These are phyloP conservation scores for Ophiothrix spiculata DNA, from an alignment of 35 echinoderm and acorn worm species.

Conservation along the genomic window DNA sequence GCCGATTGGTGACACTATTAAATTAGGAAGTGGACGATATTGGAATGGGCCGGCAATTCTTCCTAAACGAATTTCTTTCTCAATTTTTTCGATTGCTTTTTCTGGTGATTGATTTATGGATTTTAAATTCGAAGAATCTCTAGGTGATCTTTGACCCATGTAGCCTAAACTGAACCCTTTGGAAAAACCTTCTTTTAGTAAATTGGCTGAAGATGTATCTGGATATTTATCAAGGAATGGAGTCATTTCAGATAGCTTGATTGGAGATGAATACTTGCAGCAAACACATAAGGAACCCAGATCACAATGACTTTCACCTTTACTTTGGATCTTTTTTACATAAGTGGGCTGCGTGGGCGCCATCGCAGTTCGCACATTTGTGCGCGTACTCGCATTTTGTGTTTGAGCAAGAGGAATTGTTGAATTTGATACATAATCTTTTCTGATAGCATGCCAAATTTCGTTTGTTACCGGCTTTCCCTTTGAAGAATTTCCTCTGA, in stretches of 20 bases:
- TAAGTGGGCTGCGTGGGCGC: too few species aligned
- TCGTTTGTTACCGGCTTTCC: too few species aligned
- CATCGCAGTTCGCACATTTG: too few species aligned
- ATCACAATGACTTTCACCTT: too few species aligned
- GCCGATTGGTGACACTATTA: neutral
- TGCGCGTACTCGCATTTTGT: too few species aligned
- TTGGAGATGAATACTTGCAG: too few species aligned
- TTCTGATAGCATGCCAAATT: too few species aligned
- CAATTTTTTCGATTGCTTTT: neutral
- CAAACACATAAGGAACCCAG: too few species aligned
- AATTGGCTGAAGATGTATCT: neutral
- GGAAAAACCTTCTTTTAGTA: slow-evolving; percentile 5
- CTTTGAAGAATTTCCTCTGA: too few species aligned
- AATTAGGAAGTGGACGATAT: neutral
- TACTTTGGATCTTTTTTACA: too few species aligned
- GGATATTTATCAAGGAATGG: slow-evolving; percentile 14
- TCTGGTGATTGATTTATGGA: neutral
- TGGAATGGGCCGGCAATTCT: slow-evolving; percentile 14
- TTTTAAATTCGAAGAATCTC: neutral
- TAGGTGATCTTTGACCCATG: neutral
- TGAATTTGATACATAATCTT: too few species aligned
- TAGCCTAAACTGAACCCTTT: slow-evolving; percentile 8
- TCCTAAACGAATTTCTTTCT: neutral
- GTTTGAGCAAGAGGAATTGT: too few species aligned
- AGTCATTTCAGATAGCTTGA: neutral